Evolutionary conservation across 2,888 invertebrate genomes (phyloP).

Genomic region (Protonemura montana): DNA sequence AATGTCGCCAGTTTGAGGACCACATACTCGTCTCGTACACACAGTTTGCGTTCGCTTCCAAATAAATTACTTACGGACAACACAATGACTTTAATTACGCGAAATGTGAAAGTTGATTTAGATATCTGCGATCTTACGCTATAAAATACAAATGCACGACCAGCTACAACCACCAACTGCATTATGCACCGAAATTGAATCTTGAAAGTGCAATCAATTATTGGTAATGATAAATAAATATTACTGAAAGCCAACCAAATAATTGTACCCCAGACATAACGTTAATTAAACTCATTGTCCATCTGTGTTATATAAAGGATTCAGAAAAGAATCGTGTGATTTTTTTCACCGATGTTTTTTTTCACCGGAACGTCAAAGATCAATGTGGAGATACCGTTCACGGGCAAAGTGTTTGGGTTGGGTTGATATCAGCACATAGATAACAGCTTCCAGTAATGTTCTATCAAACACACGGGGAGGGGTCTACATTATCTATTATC

Average conservation of each 20-base stretch:
- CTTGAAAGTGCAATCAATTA: background rate
- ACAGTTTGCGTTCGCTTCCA: too few relatives aligned
- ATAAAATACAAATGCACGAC: background rate
- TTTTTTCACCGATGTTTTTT: background rate
- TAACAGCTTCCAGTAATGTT: background rate
- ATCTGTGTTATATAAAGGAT: background rate
- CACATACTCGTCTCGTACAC: too few relatives aligned
- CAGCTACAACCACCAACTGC: background rate
- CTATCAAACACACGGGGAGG: background rate
- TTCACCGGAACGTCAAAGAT: background rate
- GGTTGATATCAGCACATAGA: background rate
- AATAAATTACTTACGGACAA: background rate
- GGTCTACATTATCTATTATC: background rate
- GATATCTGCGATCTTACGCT: background rate
- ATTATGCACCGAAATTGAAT: background rate
- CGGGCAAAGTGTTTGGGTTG: background rate
- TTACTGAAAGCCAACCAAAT: background rate
- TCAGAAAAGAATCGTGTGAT: background rate
- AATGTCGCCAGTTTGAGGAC: too few relatives aligned
- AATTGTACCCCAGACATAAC: background rate
- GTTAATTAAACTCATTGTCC: background rate
- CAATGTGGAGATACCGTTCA: background rate
- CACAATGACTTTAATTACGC: background rate
- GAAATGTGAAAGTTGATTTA: background rate
- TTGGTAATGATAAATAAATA: background rate